These are phyloP conservation scores for Alcedo quadribrachys DNA, from an alignment of 2,797 vertebrate species.

Conservation along the genomic window DNA sequence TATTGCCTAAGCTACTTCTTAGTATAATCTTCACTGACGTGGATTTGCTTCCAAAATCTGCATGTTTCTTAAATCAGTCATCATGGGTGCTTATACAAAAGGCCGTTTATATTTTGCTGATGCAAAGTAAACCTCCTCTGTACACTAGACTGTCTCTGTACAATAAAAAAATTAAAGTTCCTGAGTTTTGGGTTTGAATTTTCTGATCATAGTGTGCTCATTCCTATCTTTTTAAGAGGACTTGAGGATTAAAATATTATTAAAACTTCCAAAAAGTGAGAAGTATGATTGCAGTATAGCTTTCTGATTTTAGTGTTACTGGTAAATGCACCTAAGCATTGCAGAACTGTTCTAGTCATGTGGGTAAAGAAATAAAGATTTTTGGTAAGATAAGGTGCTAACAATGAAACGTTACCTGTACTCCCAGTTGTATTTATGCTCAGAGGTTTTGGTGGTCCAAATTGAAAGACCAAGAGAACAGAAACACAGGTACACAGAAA, in stretches of 20 bases:
- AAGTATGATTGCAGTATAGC: neutral
- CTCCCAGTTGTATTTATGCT: neutral
- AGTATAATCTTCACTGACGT: neutral
- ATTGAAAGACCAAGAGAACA: neutral
- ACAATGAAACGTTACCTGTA: neutral
- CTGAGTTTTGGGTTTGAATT: neutral
- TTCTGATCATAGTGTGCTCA: neutral
- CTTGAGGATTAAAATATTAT: neutral
- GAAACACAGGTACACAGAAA: neutral
- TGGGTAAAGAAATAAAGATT: neutral
- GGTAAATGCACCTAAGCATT: neutral
- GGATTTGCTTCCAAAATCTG: neutral
- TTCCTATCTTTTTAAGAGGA: neutral
- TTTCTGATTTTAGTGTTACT: neutral
- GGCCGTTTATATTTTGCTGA: neutral
- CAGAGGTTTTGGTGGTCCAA: neutral
- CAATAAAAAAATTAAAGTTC: neutral
- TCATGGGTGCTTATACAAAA: neutral
- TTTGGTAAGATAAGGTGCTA: neutral
- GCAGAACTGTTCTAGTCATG: neutral
- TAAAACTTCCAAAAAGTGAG: neutral
- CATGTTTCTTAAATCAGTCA: neutral
- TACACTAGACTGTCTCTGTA: neutral
- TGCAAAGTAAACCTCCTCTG: neutral
- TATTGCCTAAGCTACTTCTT: neutral